A percentile compares a stretch with the other conserved stretches of the same genome.
phyloP scores from a whole-genome alignment of 1,140 invertebrate species.

The Euura lappo region DNA sequence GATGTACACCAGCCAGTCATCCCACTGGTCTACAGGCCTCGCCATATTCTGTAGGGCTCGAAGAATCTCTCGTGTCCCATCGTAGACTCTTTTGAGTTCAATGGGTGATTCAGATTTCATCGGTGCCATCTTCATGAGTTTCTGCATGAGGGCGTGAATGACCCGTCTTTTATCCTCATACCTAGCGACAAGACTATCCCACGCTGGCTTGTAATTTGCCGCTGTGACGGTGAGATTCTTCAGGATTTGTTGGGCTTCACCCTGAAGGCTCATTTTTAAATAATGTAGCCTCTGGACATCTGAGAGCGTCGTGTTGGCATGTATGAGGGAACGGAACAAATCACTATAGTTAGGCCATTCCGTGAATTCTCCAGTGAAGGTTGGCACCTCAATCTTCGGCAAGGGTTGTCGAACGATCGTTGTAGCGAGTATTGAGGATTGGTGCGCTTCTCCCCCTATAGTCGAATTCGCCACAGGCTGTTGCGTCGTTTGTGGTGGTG shows the following conservation, averaged over 20 bases:
- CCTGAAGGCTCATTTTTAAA: slow-evolving; percentile 18
- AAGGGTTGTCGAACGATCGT: no score
- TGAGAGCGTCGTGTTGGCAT: slow-evolving; percentile 20
- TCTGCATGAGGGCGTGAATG: slow-evolving; percentile 26
- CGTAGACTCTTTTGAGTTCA: slow-evolving; percentile 24
- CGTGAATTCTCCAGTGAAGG: slow-evolving; percentile 26
- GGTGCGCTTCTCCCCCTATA: no score
- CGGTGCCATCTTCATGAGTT: no score
- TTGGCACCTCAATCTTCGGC: slow-evolving; percentile 28
- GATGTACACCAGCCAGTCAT: slow-evolving; percentile 28
- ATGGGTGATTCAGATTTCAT: no score
- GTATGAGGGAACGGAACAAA: slow-evolving; percentile 25
- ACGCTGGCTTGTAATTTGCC: slow-evolving; percentile 31
- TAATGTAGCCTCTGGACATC: slow-evolving; percentile 26
- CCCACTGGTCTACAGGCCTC: slow-evolving; percentile 26
- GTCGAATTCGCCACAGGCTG: no score
- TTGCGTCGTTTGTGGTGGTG: no score
- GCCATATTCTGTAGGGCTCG: slow-evolving; percentile 22
- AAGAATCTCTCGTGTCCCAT: slow-evolving; percentile 26
- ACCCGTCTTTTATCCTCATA: slow-evolving; percentile 32
- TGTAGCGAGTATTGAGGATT: no score
- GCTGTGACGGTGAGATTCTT: slow-evolving; percentile 24
- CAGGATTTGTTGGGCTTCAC: slow-evolving; percentile 26
- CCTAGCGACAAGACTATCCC: slow-evolving; percentile 26
- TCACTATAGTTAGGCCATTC: slow-evolving; percentile 30